Evolutionary conservation across 2,797 vertebrate species (phyloP), one percentile per base, ranked within the genome.

Genomic region (Antrozous pallidus): DNA sequence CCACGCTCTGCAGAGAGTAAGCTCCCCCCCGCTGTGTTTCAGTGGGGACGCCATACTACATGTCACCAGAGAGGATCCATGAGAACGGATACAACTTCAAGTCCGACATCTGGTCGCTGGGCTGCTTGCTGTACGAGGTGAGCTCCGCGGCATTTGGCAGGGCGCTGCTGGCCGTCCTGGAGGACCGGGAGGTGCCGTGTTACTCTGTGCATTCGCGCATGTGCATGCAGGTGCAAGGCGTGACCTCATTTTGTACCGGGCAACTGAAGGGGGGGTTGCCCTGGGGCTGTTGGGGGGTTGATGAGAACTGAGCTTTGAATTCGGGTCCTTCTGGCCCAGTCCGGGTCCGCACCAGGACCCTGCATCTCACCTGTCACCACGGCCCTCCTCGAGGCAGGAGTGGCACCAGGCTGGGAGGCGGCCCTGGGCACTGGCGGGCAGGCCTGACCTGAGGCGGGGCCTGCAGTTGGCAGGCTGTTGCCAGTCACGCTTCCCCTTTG

Each of bases 11-110:
- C 4, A 6, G 45, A 73, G 17, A 3, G 0, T 91, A 20, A 93
- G 54, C 61, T 2, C 80, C 28, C 88, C 13, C 80, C 88, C 96
- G 70, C 95, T 96, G 94, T 96, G 31, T 98, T 98, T 26, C 98
- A 99, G 98, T 99, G 97, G 98, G 98, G 97, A 99, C 98, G 11
- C 98, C 98, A 0, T 99, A 99, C 98, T 99, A 99, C 61, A 98
- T 99, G 98, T 99, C 98, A 42, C 98, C 98, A 0, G 98, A 99
- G 97, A 98, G 98, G 96, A 99, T 99, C 97, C 98, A 99, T 0
- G 98, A 99, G 96, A 99, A 98, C 0, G 98, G 98, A 94, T 98
- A 99, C 96, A 99, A 98, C 98, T 99, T 98, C 96, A 99, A 98
- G 94, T 98, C 98, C 0, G 98, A 99, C 97, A 98, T 98, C 98